Base-by-base conservation (phyloP, 2,113 vertebrate species). In the Pteruthius melanotis region DNA sequence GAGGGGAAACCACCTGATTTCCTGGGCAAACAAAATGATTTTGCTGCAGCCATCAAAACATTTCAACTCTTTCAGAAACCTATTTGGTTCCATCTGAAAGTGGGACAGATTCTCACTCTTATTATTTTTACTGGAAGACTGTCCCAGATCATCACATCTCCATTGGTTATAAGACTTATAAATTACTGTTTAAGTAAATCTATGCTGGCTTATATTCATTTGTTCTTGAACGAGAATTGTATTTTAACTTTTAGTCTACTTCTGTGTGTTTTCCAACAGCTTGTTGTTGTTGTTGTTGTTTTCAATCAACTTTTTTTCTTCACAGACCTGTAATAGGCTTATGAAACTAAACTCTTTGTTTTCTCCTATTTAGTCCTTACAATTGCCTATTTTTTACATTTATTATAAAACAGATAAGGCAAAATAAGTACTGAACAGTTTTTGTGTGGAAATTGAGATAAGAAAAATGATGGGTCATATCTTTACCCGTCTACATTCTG, bases 91-190 rank as follows among this genome's bases (percentile, higher is more conserved):
- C 7, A 7, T 23, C 31, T 80, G 56, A 60, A 63, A 47, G 2
- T 3, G 2, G 1, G 1, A 78, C 40, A 24, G 15, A 15, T 82
- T 77, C 6, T 75, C 23, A 39, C 1, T 10, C 1, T 31, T 40
- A 8, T 6, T 63, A 8, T 52, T 80, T 83, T 74, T 87, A 37
- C 10, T 63, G 15, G 26, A 71, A 90, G 5, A 52, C 9, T 68
- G 17, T n/a, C 20, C 13, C 12, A 44, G 47, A 49, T 49, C 13
- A n/a, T 56, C 33, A 26, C 7, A 56, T 28, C 18, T 57, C 24
- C 45, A 68, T 6, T 77, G 33, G 15, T 47, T 89, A 19, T 11
- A 77, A 47, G 40, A 61, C 16, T 47, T 80, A 3, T 30, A 40
- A 20, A 64, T 52, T 77, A 83, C 4, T 74, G 71, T 84, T 70